phyloP scores from a whole-genome alignment of 1,140 invertebrate species.

The Cherax quadricarinatus region DNA sequence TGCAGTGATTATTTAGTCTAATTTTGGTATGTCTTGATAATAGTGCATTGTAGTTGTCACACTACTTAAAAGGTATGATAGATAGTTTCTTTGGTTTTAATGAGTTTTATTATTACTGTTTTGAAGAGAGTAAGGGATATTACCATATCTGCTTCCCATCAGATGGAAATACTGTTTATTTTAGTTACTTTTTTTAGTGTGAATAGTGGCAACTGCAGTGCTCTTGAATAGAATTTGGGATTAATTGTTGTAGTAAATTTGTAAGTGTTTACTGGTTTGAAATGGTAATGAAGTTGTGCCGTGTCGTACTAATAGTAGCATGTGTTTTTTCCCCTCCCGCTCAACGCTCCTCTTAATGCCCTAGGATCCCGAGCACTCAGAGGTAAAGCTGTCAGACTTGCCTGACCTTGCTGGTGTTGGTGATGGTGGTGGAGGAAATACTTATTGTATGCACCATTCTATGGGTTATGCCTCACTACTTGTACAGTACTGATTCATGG shows the following conservation, averaged over 20 bases:
- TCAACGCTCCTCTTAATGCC: slow-evolving; percentile 54
- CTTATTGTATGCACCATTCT: neutral
- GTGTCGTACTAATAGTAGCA: slow-evolving; percentile 62
- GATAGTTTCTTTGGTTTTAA: neutral
- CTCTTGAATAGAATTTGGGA: neutral
- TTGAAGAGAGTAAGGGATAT: neutral
- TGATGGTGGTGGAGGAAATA: slow-evolving; percentile 19
- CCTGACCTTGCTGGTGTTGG: slow-evolving; percentile 34
- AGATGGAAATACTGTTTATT: neutral
- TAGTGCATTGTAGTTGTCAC: neutral
- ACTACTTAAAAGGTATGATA: neutral
- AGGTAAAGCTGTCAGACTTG: slow-evolving; percentile 51
- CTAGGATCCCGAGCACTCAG: slow-evolving; percentile 60
- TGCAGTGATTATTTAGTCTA: neutral
- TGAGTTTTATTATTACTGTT: neutral
- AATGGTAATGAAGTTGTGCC: slow-evolving; percentile 18
- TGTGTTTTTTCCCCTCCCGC: slow-evolving; percentile 58
- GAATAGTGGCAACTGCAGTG: neutral
- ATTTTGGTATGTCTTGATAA: slow-evolving; percentile 1
- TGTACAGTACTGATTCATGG: neutral
- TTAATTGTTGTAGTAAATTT: slow-evolving; percentile 14
- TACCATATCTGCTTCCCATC: neutral
- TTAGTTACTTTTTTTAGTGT: neutral
- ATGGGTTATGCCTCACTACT: neutral
- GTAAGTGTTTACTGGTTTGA: neutral